Evolutionary conservation across 1,140 invertebrate species (phyloP), one percentile per base, ranked within the genome.

Genomic region (Heliconius congener): DNA sequence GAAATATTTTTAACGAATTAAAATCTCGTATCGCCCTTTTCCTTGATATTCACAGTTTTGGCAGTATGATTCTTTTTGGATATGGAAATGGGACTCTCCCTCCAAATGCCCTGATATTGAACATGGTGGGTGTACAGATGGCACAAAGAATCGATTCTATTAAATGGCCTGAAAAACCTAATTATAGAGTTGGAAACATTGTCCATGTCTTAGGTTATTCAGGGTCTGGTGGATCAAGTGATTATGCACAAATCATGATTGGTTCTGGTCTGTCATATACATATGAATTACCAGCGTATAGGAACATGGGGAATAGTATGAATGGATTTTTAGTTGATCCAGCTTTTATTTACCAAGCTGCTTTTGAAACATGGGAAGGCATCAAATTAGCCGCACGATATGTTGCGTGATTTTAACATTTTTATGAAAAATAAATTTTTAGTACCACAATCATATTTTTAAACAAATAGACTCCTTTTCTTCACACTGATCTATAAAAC

Each of bases 31-130:
- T 94, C 4, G 86, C 95, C 91, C 93, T 95, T 0, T 96, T 95
- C 83, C 77, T 96, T n/a, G 94, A 96, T 3, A 95, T 96, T 80
- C 96, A 96, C 83, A 96, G 95, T 81, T 96, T 96, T 73, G 96
- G 96, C 0, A 96, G 96, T 79, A 96, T 95, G 85, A 95, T 96
- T 8, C 83, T 97, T 0, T 96, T 96, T 77, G 96, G 96, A 0
- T 97, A 95, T 95, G 96, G 96, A 3, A 96, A 95, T 76, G 95
- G 94, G 1, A 83, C 89, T 0, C 88, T 95, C 0, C 95, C 95
- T 0, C 92, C 89, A 6, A 89, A 95, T 87, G 95, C 95, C 30
- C 87, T 94, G 0, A 80, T 81, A 3, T 79, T 92, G 0, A 85
- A 92, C 23, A 23, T 88, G 0, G 84, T 87, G 46, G 91, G 87